phyloP scores from a whole-genome alignment of 2,797 vertebrate genomes.

The Schizopygopsis malacanthus region DNA sequence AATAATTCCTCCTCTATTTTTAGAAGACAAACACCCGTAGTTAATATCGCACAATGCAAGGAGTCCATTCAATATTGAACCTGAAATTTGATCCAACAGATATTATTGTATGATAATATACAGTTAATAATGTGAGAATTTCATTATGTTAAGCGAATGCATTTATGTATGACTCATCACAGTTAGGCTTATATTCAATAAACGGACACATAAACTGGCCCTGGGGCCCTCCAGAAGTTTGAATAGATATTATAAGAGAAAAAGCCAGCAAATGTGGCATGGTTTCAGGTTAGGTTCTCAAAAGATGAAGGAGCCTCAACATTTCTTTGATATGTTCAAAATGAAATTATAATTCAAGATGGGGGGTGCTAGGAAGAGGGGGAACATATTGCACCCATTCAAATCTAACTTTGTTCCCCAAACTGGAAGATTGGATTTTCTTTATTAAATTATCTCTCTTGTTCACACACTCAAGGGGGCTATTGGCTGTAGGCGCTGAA shows the following conservation, averaged over 20 bases:
- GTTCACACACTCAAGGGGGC: constrained; percentile 96
- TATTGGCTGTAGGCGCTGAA: constrained; percentile 88
- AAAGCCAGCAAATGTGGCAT: constrained; percentile 16
- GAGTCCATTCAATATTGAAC: constrained; percentile 31
- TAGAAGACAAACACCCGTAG: constrained; percentile 16
- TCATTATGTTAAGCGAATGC: constrained; percentile 41
- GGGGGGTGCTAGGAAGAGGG: constrained; percentile 63
- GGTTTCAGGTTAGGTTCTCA: constrained; percentile 46
- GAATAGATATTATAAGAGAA: constrained; percentile 37
- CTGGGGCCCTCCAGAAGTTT: constrained; percentile 23
- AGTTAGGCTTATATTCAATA: constrained; percentile 45
- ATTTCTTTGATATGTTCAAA: constrained; percentile 76
- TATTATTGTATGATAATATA: constrained; percentile 34
- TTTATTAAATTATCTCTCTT: constrained; percentile 92
- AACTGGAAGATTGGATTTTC: constrained; percentile 88
- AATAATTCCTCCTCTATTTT: constrained; percentile 28
- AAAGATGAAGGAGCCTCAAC: constrained; percentile 70
- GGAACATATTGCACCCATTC: constrained; percentile 81
- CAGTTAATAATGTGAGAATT: constrained; percentile 51
- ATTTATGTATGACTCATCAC: constrained; percentile 50
- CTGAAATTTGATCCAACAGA: constrained; percentile 34
- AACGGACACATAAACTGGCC: constrained; percentile 39
- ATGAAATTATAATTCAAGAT: constrained; percentile 79
- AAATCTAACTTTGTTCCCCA: constrained; percentile 85
- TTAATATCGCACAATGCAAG: constrained; percentile 5